These are phyloP conservation scores for Patella ulyssiponensis DNA, from an alignment of 2,888 invertebrate genomes.

Conservation along the genomic window DNA sequence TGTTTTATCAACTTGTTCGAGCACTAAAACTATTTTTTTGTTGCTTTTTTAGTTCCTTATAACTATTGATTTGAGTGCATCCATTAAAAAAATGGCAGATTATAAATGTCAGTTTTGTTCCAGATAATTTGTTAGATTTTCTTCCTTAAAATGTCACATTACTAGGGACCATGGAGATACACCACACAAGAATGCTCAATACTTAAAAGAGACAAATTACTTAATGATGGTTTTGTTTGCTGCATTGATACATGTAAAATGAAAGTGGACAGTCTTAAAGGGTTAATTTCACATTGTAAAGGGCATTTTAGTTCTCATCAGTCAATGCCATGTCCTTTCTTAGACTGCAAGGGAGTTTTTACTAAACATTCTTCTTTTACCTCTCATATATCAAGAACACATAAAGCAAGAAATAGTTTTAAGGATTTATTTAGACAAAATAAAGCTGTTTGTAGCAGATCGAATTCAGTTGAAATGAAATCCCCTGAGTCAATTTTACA, in stretches of 20 bases:
- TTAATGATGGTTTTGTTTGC: neutral
- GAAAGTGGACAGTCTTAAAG: neutral
- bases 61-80: neutral
- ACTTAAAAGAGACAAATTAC: neutral
- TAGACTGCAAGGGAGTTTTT: neutral
- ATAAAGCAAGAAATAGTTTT: neutral
- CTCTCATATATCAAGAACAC: slow-evolving; percentile 1
- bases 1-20: neutral
- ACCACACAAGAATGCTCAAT: neutral
- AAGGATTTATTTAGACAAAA: slow-evolving; percentile 9
- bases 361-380: slow-evolving; percentile 1
- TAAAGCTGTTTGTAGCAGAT: neutral
- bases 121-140: neutral
- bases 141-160: slow-evolving; percentile 6
- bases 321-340: neutral
- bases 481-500: neutral
- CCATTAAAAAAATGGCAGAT: neutral
- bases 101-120: slow-evolving; percentile 10
- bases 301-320: neutral
- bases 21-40: neutral
- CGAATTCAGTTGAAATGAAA: neutral
- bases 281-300: slow-evolving; percentile 2
- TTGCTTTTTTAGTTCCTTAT: neutral
- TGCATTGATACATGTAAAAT: neutral
- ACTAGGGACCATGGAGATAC: neutral